These are phyloP conservation scores for Cherax quadricarinatus DNA, from an alignment of 1,140 invertebrate species.

Conservation along the genomic window DNA sequence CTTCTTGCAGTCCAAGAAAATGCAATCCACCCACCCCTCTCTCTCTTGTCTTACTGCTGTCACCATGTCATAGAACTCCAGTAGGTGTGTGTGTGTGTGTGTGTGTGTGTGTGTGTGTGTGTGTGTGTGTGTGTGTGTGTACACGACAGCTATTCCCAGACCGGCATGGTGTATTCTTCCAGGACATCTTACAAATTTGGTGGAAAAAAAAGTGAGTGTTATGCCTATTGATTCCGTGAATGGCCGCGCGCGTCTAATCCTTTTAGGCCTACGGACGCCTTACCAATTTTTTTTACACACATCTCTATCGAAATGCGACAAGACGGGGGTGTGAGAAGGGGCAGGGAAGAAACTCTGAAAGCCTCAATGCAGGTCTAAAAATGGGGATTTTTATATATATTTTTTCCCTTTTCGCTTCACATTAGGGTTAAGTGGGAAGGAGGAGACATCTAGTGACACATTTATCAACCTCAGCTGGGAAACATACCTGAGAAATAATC, in stretches of 20 bases:
- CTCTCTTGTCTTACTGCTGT: no score
- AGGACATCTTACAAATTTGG: not conserved
- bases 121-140: no score
- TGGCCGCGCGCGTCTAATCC: slow-evolving; percentile 16
- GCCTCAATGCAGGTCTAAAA: slow-evolving; percentile 20
- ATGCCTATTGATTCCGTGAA: not conserved
- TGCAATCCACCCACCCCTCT: no score
- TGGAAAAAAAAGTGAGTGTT: not conserved
- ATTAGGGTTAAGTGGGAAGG: not conserved
- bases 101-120: no score
- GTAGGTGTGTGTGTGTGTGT: no score
- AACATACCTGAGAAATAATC: not conserved
- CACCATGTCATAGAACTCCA: no score
- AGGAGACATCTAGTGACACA: not conserved
- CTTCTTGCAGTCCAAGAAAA: no score
- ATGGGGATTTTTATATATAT: not conserved
- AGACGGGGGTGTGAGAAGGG: not conserved
- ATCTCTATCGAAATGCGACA: slow-evolving; percentile 24
- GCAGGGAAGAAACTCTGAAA: no score
- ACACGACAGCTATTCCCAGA: no score
- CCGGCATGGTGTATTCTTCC: no score
- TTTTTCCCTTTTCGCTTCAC: not conserved
- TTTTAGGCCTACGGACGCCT: slow-evolving; percentile 26
- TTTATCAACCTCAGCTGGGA: not conserved
- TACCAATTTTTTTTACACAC: not conserved